A percentile compares a stretch with the other conserved stretches of the same genome.
These are phyloP conservation scores for Lomographa bimaculata DNA, from an alignment of 2,888 invertebrate species.

Conservation along the genomic window DNA sequence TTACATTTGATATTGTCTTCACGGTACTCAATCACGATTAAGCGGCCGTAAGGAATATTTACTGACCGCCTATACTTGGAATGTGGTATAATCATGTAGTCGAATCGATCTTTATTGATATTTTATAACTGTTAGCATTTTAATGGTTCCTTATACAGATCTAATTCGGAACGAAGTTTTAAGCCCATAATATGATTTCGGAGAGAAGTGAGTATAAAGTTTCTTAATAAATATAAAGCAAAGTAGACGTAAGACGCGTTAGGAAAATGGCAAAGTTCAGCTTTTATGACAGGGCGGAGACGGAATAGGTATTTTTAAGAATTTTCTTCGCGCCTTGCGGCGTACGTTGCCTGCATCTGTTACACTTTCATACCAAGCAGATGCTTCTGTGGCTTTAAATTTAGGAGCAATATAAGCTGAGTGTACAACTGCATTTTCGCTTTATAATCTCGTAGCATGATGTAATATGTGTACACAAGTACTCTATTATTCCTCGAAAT, in stretches of 20 bases:
- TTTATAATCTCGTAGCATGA: no score
- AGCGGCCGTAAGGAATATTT: conserved; percentile 18
- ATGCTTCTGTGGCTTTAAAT: neutral
- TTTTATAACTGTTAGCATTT: conserved; percentile 7
- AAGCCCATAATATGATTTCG: neutral
- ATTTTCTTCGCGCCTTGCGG: neutral
- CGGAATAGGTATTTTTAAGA: conserved; percentile 1
- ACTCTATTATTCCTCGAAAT: no score
- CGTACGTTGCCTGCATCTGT: conserved; percentile 1
- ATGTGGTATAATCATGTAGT: conserved; percentile 15
- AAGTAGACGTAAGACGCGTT: neutral
- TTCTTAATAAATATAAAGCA: conserved; percentile 1
- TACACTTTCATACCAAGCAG: neutral
- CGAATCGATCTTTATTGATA: conserved; percentile 9
- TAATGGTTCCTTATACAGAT: conserved; percentile 11
- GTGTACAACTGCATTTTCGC: no score
- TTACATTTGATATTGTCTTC: conserved; percentile 15
- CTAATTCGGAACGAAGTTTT: conserved; percentile 5
- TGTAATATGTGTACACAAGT: no score
- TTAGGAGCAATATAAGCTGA: conserved; percentile 4
- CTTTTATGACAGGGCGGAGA: neutral
- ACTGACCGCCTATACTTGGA: conserved; percentile 4
- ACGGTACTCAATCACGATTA: conserved; percentile 19
- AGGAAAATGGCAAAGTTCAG: conserved; percentile 2
- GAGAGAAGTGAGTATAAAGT: neutral